phyloP scores from a whole-genome alignment of 1,140 invertebrate species.

The Antheraea mylitta region DNA sequence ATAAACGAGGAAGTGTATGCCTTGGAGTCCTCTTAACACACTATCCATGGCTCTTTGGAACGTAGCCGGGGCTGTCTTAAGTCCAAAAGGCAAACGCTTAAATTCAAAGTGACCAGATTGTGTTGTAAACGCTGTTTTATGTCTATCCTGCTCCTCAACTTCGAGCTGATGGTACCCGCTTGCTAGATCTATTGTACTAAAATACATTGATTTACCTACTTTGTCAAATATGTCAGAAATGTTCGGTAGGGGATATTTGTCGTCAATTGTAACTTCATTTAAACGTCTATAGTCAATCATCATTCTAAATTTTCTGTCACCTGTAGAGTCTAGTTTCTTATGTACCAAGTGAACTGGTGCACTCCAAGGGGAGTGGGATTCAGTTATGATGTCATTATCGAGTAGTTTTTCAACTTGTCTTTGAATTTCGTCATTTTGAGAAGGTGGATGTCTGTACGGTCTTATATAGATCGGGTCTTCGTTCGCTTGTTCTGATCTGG shows the following conservation, averaged over 20 bases:
- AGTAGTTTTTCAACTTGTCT: too few species aligned
- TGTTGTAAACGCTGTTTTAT: background rate
- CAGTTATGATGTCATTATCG: background rate
- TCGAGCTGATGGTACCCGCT: background rate
- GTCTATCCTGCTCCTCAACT: background rate
- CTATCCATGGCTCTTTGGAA: background rate
- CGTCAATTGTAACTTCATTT: conserved; percentile 15
- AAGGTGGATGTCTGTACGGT: conserved; percentile 9
- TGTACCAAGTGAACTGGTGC: background rate
- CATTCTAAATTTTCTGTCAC: conserved; percentile 6
- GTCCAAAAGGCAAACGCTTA: background rate
- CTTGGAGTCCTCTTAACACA: background rate
- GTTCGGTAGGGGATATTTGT: conserved; percentile 13
- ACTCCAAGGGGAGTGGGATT: background rate
- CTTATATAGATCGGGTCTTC: conserved; percentile 17
- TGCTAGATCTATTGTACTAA: too few species aligned
- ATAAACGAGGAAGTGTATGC: background rate
- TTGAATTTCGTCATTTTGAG: too few species aligned
- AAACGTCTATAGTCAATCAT: conserved; percentile 15
- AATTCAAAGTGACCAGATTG: background rate
- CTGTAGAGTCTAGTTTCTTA: background rate
- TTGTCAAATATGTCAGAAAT: conserved; percentile 2
- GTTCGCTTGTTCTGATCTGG: conserved; percentile 4
- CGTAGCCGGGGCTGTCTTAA: conserved; percentile 19
- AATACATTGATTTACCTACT: background rate